Percentiles rank a stretch among this genome's conserved stretches.
Evolutionary conservation across 2,888 invertebrate species (phyloP).

Genomic region (Coelopa pilipes): DNA sequence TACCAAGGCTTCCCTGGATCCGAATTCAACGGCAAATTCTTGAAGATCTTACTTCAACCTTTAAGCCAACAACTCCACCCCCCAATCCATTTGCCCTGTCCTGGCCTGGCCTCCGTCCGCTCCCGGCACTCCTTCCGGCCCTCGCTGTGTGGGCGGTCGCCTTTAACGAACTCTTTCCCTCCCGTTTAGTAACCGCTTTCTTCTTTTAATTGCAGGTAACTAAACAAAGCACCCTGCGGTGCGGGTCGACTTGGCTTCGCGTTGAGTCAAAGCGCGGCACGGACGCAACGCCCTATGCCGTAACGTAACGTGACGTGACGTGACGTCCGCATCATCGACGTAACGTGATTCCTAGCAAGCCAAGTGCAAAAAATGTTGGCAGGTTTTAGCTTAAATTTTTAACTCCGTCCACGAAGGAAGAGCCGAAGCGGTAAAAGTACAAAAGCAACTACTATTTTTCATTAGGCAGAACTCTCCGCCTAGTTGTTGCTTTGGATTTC

Average conservation of each 20-base stretch:
- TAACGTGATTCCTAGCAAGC: neutral
- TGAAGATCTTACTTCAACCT: no score
- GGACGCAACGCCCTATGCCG: neutral
- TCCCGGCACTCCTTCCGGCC: no score
- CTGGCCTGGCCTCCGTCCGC: no score
- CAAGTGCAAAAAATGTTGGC: constrained; percentile 10
- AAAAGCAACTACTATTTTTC: neutral
- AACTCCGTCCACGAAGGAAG: neutral
- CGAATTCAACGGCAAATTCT: no score
- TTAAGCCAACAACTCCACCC: no score
- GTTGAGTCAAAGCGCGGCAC: neutral
- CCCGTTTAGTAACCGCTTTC: neutral
- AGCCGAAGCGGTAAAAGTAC: constrained; percentile 27
- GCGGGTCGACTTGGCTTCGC: neutral
- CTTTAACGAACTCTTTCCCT: neutral
- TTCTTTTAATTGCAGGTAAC: constrained; percentile 29
- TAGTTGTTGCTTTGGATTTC: neutral
- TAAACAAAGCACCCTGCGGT: neutral
- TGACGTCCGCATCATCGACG: neutral
- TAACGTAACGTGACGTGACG: constrained; percentile 15
- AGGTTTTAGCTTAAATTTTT: neutral
- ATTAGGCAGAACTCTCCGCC: neutral
- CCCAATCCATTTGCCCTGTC: no score
- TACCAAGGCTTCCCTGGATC: no score
- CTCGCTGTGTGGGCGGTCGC: no score